A percentile compares a stretch with the other conserved stretches of the same genome.
phyloP scores from a whole-genome alignment of 2,888 invertebrate species.

The Pocota personata region DNA sequence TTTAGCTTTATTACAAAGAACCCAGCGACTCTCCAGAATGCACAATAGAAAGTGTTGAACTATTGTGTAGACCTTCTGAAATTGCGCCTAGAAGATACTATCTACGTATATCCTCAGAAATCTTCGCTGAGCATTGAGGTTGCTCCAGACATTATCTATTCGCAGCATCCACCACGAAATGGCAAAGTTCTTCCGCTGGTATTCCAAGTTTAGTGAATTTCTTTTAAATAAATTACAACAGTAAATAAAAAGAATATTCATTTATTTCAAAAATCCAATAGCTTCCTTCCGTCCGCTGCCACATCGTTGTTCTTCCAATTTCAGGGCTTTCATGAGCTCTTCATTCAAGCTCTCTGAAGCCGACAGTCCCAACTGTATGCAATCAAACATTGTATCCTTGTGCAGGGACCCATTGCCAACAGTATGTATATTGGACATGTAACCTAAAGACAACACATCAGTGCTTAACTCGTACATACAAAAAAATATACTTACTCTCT shows the following conservation, averaged over 20 bases:
- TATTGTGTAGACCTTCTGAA: too few relatives aligned
- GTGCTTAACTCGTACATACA: not conserved
- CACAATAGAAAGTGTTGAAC: too few relatives aligned
- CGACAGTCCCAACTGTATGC: constrained; percentile 88
- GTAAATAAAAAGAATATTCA: not conserved
- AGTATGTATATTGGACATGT: constrained; percentile 85
- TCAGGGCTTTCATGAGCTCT: constrained; percentile 86
- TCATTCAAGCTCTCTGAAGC: constrained; percentile 89
- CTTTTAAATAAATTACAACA: not conserved
- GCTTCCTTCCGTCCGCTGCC: constrained; percentile 79
- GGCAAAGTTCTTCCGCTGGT: too few relatives aligned
- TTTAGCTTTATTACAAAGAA: too few relatives aligned
- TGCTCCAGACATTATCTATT: too few relatives aligned
- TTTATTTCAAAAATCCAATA: constrained; percentile 80
- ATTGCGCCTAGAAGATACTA: too few relatives aligned
- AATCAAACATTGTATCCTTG: constrained; percentile 87
- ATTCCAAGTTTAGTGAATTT: too few relatives aligned
- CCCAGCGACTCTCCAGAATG: too few relatives aligned
- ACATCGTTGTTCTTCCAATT: constrained; percentile 84
- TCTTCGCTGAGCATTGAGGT: too few relatives aligned
- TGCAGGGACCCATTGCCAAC: constrained; percentile 91
- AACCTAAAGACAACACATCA: constrained; percentile 76
- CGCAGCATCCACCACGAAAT: too few relatives aligned
- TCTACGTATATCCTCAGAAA: too few relatives aligned
- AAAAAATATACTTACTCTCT: constrained; percentile 78